Conservation (phyloP, 1,140 invertebrate genomes). For the Sesamia nonagrioides region DNA sequence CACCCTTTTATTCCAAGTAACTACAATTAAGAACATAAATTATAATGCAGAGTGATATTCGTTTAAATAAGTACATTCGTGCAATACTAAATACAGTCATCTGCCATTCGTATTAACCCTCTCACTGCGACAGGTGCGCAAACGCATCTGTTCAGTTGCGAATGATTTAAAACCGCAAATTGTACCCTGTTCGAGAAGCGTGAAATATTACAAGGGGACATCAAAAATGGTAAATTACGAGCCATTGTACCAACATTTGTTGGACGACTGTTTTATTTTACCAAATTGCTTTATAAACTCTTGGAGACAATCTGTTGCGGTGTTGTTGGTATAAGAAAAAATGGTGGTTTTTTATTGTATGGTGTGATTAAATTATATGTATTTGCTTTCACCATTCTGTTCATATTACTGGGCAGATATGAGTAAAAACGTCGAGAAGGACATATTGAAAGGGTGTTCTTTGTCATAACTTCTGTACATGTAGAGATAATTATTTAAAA, state of each 20-base stretch:
- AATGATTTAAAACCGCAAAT: constrained; percentile 70
- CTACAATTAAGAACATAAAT: too few relatives aligned
- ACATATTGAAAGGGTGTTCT: too few relatives aligned
- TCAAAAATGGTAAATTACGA: constrained; percentile 27
- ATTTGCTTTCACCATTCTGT: neutral
- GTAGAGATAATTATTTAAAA: too few relatives aligned
- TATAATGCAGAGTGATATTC: too few relatives aligned
- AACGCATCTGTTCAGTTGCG: constrained; percentile 56
- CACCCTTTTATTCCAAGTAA: too few relatives aligned
- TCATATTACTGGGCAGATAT: too few relatives aligned
- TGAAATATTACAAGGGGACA: constrained; percentile 50
- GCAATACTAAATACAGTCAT: constrained; percentile 9
- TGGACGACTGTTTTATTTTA: constrained; percentile 15
- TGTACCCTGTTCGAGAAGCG: constrained; percentile 51
- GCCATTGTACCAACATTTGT: constrained; percentile 19
- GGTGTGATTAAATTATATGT: constrained; percentile 11
- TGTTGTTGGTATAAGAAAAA: neutral
- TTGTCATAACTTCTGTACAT: too few relatives aligned
- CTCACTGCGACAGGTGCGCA: constrained; percentile 54
- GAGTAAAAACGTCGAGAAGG: too few relatives aligned
- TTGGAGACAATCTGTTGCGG: constrained; percentile 17
- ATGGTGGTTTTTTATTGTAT: neutral
- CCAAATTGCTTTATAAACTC: constrained; percentile 33
- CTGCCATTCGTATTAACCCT: constrained; percentile 34
- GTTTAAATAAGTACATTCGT: neutral